Evolutionary conservation across 1,140 invertebrate species (phyloP), one percentile per base, ranked within the genome.

Genomic region (Aphelinus certus): DNA sequence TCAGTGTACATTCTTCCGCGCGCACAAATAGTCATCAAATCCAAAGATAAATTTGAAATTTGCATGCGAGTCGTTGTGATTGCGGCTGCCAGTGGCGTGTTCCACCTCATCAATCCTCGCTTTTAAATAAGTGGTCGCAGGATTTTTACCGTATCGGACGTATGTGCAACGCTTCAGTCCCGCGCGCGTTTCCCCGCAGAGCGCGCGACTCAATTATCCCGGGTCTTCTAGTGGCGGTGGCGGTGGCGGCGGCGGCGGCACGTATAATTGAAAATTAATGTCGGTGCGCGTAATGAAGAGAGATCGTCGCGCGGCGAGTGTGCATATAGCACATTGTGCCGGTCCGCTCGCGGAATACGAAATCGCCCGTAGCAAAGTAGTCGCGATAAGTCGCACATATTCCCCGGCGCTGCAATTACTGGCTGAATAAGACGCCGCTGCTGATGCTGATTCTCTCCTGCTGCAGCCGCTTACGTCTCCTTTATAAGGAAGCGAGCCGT

Each of bases 401-500:
- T 64, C 49, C 43, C 46, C 45, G 57, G 10, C 46, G 57, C 10
- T 62, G 72, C 57, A 73, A 73, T 73, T 73, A 73, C 72, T 4
- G 57, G 49, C 10, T 47, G 63, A 73, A 66, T 73, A 53, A 73
- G 63, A 73, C 47, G 55, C 63, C 4, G n/a, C 51, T 65, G 43
- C 46, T 53, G 10, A 62, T 71, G 26, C 51, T 49, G 62, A 64
- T 64, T 64, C 62, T 51, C 43, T 56, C 53, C 5, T n/a, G 26
- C 10, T 10, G n/a, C 55, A n/a, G 63, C 46, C 43, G 56, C 45
- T 56, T 46, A 9, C 56, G 68, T 49, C 6, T 62, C 46, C 71
- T 73, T 67, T 67, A 73, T 67, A 73, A 73, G 71, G 71, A 65
- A 60, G 62, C 57, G 2, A 51, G 62, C 7, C 60, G 26, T 63